Base-by-base conservation (phyloP, 2,888 invertebrate species). In the Hanleya hanleyi region DNA sequence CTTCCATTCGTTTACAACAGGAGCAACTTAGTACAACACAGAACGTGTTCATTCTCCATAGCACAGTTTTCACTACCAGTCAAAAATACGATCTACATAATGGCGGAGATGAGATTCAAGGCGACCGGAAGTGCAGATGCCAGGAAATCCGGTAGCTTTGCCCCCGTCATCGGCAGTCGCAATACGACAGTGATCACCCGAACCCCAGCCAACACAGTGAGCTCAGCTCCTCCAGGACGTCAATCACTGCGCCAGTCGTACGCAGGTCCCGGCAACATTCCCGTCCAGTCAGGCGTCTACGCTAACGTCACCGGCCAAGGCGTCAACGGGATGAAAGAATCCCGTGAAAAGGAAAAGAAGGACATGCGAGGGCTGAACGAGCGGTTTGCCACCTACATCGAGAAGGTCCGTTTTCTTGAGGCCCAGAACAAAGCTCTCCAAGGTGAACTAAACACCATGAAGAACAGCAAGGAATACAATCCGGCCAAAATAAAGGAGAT, bases 351-450 rank as follows among this genome's bases (percentile, higher is more conserved):
- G 74, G 92, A 92, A 81, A 92, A 92, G 88, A 90, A 89, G 77
- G 91, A 92, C 77, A 88, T 92, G 88, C 89, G 89, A 78, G 91
- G 91, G 69, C 82, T 92, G 75, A 92, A 92, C 86, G 91, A 91
- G 80, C 86, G 91, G 37, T 89, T 92, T 71, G 92, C 92, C 69
- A 84, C 82, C 79, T 92, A 92, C 86, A 91, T 92, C 79, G 92
- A 92, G 86, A 91, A 91, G 81, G 85, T 84, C 6, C 83, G 89
- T 57, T 91, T 87, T 76, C 78, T 91, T 69, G 90, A 91, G 78
- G 90, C 88, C 35, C 87, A 88, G 76, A 87, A 87, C 80, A 84
- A 85, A 71, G 84, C 85, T 35, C 77, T 90, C 61, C 82, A 83
- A n/a, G 84, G 82, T 50, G 88, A 90, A 77, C 73, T 88, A 69